Percentiles rank a stretch among this genome's conserved stretches.
These are phyloP conservation scores for Alcis repandata DNA, from an alignment of 2,888 invertebrate species.

Conservation along the genomic window DNA sequence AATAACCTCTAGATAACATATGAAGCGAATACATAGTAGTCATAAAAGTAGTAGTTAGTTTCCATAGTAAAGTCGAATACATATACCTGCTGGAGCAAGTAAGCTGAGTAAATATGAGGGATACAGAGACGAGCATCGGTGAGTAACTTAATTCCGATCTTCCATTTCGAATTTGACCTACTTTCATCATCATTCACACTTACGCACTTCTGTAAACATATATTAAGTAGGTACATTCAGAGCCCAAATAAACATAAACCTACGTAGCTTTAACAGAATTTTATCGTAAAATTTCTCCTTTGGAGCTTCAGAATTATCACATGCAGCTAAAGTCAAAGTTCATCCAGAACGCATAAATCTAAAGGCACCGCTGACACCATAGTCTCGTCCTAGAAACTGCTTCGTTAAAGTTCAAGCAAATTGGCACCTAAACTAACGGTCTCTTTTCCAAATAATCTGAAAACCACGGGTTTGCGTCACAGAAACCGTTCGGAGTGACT, in stretches of 20 bases:
- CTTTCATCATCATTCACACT: slow-evolving; percentile 11
- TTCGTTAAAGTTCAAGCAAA: slow-evolving; percentile 48
- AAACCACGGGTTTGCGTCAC: slow-evolving; percentile 68
- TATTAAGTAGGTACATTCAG: neutral
- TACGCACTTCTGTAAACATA: neutral
- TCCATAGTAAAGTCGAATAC: too few species aligned
- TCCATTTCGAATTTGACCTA: slow-evolving; percentile 38
- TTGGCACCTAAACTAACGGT: slow-evolving; percentile 75
- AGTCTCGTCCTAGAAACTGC: slow-evolving; percentile 43
- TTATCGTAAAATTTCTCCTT: slow-evolving; percentile 7
- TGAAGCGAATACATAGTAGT: slow-evolving; percentile 56
- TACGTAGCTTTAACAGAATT: neutral
- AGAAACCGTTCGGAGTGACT: slow-evolving; percentile 68
- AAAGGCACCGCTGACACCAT: slow-evolving; percentile 34
- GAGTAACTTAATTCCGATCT: slow-evolving; percentile 37
- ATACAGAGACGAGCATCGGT: slow-evolving; percentile 39
- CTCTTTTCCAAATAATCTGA: slow-evolving; percentile 72
- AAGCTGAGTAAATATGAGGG: slow-evolving; percentile 65
- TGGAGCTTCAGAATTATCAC: slow-evolving; percentile 11
- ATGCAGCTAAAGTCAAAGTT: slow-evolving; percentile 35
- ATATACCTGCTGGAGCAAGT: slow-evolving; percentile 61
- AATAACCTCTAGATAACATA: slow-evolving; percentile 74
- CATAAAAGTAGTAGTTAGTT: too few species aligned
- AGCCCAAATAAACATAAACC: neutral
- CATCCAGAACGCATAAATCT: slow-evolving; percentile 35